Base-by-base conservation (phyloP, 2,888 invertebrate genomes). In the Prosopocoilus inquinatus region DNA sequence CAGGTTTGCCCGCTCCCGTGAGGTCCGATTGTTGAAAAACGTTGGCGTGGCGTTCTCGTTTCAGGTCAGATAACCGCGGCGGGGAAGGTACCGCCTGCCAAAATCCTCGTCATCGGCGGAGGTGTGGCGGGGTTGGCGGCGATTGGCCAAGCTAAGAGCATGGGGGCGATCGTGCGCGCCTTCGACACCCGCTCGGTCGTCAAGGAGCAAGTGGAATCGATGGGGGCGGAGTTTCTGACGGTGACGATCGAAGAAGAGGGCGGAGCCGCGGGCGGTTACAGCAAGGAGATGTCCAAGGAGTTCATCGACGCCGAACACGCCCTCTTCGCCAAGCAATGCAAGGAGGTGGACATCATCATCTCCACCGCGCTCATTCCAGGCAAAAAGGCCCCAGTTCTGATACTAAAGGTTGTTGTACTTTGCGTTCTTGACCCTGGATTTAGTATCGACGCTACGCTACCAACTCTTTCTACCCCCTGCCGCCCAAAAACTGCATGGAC, bases 351-450 rank as follows among this genome's bases (percentile, higher is more conserved):
- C 70, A 86, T 94, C 36, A 83, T 94, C 63, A 93, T 94, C 68
- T 86, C 89, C n/a, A 94, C 94, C 1, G 94, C 94, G 3, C 82
- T 94, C 9, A 93, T 94, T 65, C 94, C 94, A 9, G 94, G 93
- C 46, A 91, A 88, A 74, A 87, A 84, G 47, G 94, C 94, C 0
- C 94, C 94, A 0, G 67, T 87, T 50, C 84, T 94, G 9, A 87
- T 94, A 64, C 80, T 89, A 52, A 90, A 88, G 83, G 91, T 90
- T 72, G 4, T 13, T 12, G 32, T 16, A 20, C 9, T 45, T n/a
- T n/a, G n/a, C n/a, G n/a, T n/a, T n/a, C n/a, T n/a, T n/a, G n/a
- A n/a, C n/a, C n/a, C n/a, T n/a, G n/a, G n/a, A n/a, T n/a, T n/a
- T n/a, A n/a, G n/a, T n/a, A n/a, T n/a, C n/a, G n/a, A n/a, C n/a